These are phyloP conservation scores for Eulemur mongoz DNA, from an alignment of 2,797 vertebrate genomes.

Conservation along the genomic window DNA sequence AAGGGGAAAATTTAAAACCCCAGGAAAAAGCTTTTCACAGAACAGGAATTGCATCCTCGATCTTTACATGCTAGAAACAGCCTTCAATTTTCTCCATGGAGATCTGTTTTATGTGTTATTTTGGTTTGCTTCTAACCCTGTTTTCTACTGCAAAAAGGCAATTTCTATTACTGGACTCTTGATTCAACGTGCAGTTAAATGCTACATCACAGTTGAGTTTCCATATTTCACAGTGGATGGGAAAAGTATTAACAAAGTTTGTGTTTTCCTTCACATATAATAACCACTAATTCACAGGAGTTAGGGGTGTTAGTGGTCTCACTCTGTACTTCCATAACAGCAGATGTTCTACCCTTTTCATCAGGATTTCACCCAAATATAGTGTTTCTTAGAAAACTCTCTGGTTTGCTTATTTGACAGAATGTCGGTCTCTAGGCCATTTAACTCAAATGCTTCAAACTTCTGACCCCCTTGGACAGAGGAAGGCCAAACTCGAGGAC, in stretches of 20 bases:
- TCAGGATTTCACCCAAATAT: constrained; percentile 65
- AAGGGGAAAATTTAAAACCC: constrained; percentile 84
- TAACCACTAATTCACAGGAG: constrained; percentile 71
- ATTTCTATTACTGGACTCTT: constrained; percentile 77
- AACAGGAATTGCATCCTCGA: constrained; percentile 80
- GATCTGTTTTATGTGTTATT: constrained; percentile 81
- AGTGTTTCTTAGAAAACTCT: constrained; percentile 56
- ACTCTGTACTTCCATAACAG: constrained; percentile 33
- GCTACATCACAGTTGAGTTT: constrained; percentile 63
- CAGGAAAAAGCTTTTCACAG: constrained; percentile 80
- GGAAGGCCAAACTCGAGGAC: not conserved
- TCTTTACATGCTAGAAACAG: constrained; percentile 80
- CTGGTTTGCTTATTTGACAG: constrained; percentile 55
- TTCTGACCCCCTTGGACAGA: not conserved
- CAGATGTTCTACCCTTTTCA: constrained; percentile 52
- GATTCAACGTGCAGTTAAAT: constrained; percentile 77
- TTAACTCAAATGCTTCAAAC: constrained; percentile 37
- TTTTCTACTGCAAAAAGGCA: constrained; percentile 78
- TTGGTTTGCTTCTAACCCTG: constrained; percentile 75
- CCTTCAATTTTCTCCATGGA: constrained; percentile 82
- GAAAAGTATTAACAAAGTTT: constrained; percentile 62
- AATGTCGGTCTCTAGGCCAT: constrained; percentile 28
- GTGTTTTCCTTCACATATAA: constrained; percentile 65
- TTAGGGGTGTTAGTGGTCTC: constrained; percentile 49
- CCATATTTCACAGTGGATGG: constrained; percentile 67